These are phyloP conservation scores for Helicoverpa zea DNA, from an alignment of 1,140 invertebrate genomes.

Conservation along the genomic window DNA sequence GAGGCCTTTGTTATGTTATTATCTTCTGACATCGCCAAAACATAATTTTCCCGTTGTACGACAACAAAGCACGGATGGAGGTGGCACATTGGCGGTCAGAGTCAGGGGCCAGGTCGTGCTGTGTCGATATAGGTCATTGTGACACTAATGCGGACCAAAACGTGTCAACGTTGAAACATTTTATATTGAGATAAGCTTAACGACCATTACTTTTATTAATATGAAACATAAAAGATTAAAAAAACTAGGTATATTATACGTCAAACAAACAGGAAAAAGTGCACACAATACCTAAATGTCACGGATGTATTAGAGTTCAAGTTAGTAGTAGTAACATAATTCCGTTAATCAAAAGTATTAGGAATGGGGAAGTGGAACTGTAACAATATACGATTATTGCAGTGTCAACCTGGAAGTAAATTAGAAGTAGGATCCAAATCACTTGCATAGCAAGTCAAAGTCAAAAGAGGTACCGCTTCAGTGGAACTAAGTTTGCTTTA, in stretches of 20 bases:
- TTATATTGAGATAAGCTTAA: constrained; percentile 18
- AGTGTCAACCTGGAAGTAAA: too few species aligned
- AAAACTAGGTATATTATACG: neutral
- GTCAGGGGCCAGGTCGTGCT: constrained; percentile 19
- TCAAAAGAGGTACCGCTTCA: too few species aligned
- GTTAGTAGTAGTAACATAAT: too few species aligned
- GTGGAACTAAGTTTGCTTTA: too few species aligned
- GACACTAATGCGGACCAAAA: constrained; percentile 20
- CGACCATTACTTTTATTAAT: constrained; percentile 54
- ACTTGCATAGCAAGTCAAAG: too few species aligned
- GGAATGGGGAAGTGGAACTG: too few species aligned
- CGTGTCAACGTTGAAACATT: constrained; percentile 30
- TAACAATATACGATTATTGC: too few species aligned
- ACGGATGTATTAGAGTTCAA: too few species aligned
- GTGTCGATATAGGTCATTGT: constrained; percentile 46
- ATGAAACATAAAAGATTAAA: neutral
- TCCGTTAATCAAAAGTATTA: too few species aligned
- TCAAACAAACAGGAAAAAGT: too few species aligned
- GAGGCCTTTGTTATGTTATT: neutral
- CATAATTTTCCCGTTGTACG: constrained; percentile 21
- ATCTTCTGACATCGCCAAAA: constrained; percentile 1
- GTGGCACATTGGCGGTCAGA: constrained; percentile 32
- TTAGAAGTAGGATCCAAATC: too few species aligned
- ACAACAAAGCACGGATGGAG: constrained; percentile 23
- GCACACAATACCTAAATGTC: too few species aligned